Percentiles rank a stretch among this genome's conserved stretches.
Conservation (phyloP, 2,113 vertebrate genomes). For the Ardeotis arabs region DNA sequence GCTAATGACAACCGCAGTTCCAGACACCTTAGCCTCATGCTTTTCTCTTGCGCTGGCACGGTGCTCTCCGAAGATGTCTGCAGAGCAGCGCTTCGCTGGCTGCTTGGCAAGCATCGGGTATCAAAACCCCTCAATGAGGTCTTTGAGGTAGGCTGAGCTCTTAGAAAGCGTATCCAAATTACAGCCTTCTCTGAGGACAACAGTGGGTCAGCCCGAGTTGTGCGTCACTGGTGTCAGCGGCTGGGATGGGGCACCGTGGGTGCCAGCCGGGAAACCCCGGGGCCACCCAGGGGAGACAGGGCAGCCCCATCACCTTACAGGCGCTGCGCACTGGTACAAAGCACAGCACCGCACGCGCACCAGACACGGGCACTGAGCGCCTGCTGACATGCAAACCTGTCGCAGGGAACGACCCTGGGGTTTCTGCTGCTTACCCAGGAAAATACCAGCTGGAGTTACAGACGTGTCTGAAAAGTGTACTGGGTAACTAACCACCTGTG, state of each 20-base stretch:
- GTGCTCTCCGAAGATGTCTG: background rate
- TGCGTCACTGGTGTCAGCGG: fast-evolving
- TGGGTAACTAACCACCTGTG: too few relatives aligned
- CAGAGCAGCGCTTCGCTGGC: background rate
- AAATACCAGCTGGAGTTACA: background rate
- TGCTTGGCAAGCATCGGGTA: background rate
- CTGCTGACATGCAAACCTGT: fast-evolving
- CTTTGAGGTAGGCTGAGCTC: background rate
- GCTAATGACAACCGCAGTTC: background rate
- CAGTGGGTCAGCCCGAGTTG: background rate
- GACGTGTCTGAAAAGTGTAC: background rate
- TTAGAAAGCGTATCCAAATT: background rate
- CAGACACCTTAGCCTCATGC: background rate
- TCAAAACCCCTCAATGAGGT: background rate
- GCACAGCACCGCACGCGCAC: fast-evolving
- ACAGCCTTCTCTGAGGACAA: background rate
- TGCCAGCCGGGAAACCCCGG: background rate
- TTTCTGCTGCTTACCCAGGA: background rate
- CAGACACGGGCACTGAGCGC: background rate
- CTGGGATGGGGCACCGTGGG: background rate
- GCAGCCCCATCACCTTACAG: background rate
- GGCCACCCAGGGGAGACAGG: too few relatives aligned
- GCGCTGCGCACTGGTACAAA: fast-evolving
- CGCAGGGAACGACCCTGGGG: background rate
- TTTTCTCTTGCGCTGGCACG: fast-evolving